Evolutionary conservation across 1,140 invertebrate genomes (phyloP).

Genomic region (Phocides pigmalion): DNA sequence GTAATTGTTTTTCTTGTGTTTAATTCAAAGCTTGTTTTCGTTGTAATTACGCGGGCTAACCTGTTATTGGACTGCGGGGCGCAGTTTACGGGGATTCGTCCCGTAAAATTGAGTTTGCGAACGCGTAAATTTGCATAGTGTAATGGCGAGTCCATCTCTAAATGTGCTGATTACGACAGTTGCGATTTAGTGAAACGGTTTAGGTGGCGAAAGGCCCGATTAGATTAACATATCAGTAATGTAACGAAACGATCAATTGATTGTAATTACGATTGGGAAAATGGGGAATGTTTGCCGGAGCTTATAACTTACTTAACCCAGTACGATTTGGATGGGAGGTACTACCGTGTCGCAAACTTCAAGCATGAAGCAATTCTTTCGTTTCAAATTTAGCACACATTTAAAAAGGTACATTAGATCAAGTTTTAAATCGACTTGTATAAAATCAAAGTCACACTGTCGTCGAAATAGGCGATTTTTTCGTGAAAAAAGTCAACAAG

Average conservation of each 20-base stretch:
- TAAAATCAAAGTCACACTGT: too few relatives aligned
- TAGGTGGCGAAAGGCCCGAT: constrained; percentile 4
- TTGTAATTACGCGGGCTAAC: constrained; percentile 46
- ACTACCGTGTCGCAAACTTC: too few relatives aligned
- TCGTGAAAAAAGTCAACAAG: too few relatives aligned
- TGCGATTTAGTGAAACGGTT: constrained; percentile 5
- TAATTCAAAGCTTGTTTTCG: constrained; percentile 61
- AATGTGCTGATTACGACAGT: constrained; percentile 14
- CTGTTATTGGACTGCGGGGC: constrained; percentile 36
- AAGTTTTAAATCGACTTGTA: too few relatives aligned
- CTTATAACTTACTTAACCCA: too few relatives aligned
- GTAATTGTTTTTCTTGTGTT: constrained; percentile 76
- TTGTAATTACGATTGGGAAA: constrained; percentile 1
- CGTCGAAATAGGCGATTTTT: too few relatives aligned
- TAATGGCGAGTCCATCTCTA: constrained; percentile 7
- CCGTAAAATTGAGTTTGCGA: constrained; percentile 34
- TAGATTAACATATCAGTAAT: not conserved
- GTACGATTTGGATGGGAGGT: too few relatives aligned
- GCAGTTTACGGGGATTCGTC: constrained; percentile 13
- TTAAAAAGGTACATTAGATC: too few relatives aligned
- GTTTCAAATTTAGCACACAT: too few relatives aligned
- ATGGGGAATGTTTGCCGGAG: too few relatives aligned
- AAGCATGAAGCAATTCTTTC: too few relatives aligned
- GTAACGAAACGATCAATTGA: constrained; percentile 4
- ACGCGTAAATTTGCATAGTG: constrained; percentile 36